These are phyloP conservation scores for Vireo griseus DNA, from an alignment of 2,797 vertebrate species.

Conservation along the genomic window DNA sequence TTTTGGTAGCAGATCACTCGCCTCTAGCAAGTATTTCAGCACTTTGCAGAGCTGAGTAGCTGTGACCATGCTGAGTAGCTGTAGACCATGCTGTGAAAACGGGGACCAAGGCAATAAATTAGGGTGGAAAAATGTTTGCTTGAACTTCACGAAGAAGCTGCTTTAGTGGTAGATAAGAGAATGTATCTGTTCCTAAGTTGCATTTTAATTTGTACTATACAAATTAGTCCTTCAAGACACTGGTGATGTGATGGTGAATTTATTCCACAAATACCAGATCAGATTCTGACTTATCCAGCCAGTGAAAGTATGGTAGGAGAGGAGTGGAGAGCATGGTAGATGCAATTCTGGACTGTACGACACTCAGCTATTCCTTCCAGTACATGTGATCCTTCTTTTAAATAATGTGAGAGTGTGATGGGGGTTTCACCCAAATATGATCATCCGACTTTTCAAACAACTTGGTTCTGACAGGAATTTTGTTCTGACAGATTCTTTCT, in stretches of 20 bases:
- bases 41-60: neutral
- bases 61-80: neutral
- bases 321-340: neutral
- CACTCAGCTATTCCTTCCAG: neutral
- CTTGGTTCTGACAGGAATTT: neutral
- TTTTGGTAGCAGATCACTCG: neutral
- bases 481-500: neutral
- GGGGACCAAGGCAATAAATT: neutral
- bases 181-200: neutral
- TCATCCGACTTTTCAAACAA: neutral
- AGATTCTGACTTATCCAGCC: neutral
- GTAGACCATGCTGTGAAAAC: neutral
- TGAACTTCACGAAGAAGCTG: neutral
- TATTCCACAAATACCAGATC: neutral
- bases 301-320: neutral
- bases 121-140: neutral
- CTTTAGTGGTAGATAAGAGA: neutral
- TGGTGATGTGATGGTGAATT: neutral
- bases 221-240: neutral
- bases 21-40: neutral
- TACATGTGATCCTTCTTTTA: neutral
- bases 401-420: neutral
- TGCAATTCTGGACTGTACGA: neutral
- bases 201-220: neutral
- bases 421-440: neutral